Percentiles rank a stretch among this genome's conserved stretches.
Conservation (phyloP, 2,888 invertebrate species). For the Hoplodrina ambigua region DNA sequence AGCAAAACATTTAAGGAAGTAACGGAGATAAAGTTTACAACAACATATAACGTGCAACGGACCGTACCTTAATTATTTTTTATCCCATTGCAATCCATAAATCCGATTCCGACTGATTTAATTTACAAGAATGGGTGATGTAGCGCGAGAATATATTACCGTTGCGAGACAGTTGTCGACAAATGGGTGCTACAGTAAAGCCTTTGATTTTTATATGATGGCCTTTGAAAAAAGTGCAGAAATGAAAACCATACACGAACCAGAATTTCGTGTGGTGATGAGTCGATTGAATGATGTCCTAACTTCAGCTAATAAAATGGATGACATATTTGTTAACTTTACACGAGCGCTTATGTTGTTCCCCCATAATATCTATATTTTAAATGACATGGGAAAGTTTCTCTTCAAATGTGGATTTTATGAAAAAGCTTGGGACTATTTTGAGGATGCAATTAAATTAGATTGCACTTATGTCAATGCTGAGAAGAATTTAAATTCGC, state of each 20-base stretch:
- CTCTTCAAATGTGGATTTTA: slow-evolving; percentile 89
- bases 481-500: slow-evolving; percentile 92
- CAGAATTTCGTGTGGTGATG: slow-evolving; percentile 76
- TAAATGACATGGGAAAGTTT: slow-evolving; percentile 83
- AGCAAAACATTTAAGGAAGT: not conserved
- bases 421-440: slow-evolving; percentile 90
- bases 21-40: not conserved
- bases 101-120: not conserved
- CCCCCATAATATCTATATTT: slow-evolving; percentile 74
- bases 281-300: slow-evolving; percentile 72
- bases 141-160: slow-evolving; percentile 68
- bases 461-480: slow-evolving; percentile 90
- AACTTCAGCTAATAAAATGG: slow-evolving; percentile 67
- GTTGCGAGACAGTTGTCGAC: slow-evolving; percentile 72
- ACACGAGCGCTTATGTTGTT: slow-evolving; percentile 72
- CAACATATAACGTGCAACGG: not conserved
- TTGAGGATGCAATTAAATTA: slow-evolving; percentile 87
- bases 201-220: slow-evolving; percentile 77
- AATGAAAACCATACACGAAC: slow-evolving; percentile 68
- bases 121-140: slow-evolving; percentile 67
- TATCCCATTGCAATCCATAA: not conserved
- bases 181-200: slow-evolving; percentile 72
- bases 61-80: slow-evolving; percentile 1
- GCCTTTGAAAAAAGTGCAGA: slow-evolving; percentile 75
- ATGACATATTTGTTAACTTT: slow-evolving; percentile 79